Evolutionary conservation across 2,888 invertebrate genomes (phyloP).

Genomic region (Macrosoma leucophasiata): DNA sequence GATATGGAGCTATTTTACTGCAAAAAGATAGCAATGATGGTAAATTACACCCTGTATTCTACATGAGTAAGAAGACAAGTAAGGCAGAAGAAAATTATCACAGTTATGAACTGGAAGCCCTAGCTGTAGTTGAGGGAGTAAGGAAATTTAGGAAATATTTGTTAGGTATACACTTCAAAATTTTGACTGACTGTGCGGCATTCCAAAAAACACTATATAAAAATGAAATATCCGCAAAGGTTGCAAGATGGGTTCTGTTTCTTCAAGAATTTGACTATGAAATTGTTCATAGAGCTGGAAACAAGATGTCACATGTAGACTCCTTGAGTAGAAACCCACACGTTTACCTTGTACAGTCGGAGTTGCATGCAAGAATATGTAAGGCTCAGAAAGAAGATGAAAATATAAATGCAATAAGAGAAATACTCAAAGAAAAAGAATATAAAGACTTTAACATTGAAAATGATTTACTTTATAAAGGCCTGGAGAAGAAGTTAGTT

Average conservation of each 20-base stretch:
- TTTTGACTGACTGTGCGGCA: slow-evolving; percentile 18
- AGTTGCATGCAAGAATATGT: slow-evolving; percentile 7
- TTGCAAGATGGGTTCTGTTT: slow-evolving; percentile 19
- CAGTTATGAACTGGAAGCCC: slow-evolving; percentile 17
- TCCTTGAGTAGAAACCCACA: slow-evolving; percentile 18
- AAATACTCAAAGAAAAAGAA: slow-evolving; percentile 1
- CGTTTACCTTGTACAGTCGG: slow-evolving; percentile 1
- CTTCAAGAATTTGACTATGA: slow-evolving; percentile 15
- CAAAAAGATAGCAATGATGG: slow-evolving; percentile 4
- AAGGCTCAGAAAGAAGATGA: slow-evolving; percentile 17
- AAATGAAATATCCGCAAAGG: slow-evolving; percentile 10
- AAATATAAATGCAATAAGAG: slow-evolving; percentile 18
- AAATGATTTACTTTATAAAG: slow-evolving; percentile 19
- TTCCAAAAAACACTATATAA: slow-evolving; percentile 17
- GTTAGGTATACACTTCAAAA: slow-evolving; percentile 16
- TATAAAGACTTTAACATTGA: slow-evolving; percentile 25
- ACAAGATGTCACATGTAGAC: slow-evolving; percentile 20
- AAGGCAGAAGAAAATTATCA: slow-evolving; percentile 13
- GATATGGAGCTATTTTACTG: slow-evolving; percentile 8
- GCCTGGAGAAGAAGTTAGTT: slow-evolving; percentile 15
- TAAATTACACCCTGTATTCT: slow-evolving; percentile 9
- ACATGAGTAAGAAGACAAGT: slow-evolving; percentile 16
- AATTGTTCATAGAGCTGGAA: slow-evolving; percentile 15
- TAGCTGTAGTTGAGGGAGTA: slow-evolving; percentile 14
- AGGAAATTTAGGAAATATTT: slow-evolving; percentile 19